Evolutionary conservation across 1,140 invertebrate genomes (phyloP).

Genomic region (Drosophila parabipectinata): DNA sequence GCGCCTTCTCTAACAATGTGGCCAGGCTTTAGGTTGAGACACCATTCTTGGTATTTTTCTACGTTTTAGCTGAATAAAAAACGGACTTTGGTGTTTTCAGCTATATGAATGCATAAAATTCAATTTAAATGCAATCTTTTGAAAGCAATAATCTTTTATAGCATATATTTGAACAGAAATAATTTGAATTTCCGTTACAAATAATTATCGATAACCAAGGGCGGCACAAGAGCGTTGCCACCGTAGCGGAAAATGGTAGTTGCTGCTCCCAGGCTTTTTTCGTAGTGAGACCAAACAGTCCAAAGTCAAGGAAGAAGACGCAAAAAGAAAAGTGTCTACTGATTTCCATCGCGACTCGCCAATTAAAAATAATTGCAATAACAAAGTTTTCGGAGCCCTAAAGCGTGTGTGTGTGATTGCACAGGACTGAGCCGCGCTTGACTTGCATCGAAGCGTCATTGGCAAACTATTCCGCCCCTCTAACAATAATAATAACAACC

Average conservation of each 20-base stretch:
- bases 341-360: constrained; percentile 6
- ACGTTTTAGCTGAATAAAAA: too few species aligned
- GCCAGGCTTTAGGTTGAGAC: not conserved
- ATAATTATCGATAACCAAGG: not conserved
- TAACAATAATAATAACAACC: constrained; percentile 40
- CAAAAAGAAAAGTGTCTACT: constrained; percentile 31
- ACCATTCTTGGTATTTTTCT: too few species aligned
- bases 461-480: constrained; percentile 30
- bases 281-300: constrained; percentile 2
- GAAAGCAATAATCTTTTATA: not conserved
- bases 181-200: not conserved
- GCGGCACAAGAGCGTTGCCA: not conserved
- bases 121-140: too few species aligned
- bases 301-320: constrained; percentile 37
- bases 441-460: not conserved
- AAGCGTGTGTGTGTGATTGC: constrained; percentile 5
- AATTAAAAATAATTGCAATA: constrained; percentile 30
- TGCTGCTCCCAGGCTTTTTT: not conserved
- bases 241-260: not conserved
- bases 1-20: constrained; percentile 9
- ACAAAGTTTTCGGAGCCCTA: not conserved
- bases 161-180: not conserved
- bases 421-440: constrained; percentile 15
- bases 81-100: too few species aligned
- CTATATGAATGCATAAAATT: too few species aligned